Evolutionary conservation across 2,113 vertebrate species (phyloP).

Genomic region (Narcine bancroftii): DNA sequence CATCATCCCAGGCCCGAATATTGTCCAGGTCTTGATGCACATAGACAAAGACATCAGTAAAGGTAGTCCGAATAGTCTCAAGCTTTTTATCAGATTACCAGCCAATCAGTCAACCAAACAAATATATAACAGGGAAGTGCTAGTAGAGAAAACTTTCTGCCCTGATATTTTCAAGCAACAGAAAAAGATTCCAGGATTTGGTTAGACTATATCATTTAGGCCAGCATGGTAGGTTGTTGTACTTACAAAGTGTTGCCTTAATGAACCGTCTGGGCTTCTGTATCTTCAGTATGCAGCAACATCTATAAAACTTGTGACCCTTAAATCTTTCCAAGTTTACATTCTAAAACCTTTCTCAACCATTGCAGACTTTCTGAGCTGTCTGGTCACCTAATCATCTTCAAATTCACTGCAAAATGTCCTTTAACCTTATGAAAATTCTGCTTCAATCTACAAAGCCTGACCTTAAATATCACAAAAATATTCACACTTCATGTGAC

Average conservation of each 20-base stretch:
- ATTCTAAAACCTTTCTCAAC: not conserved
- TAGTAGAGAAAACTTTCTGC: not conserved
- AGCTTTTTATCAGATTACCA: not conserved
- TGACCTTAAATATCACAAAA: conserved; percentile 33
- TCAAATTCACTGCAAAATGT: conserved; percentile 1
- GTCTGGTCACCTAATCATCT: not conserved
- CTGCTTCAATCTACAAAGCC: not conserved
- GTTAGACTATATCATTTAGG: no score
- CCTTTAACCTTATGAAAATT: conserved; percentile 12
- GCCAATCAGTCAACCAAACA: not conserved
- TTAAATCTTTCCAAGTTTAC: conserved; percentile 9
- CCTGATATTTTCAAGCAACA: not conserved
- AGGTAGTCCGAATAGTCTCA: not conserved
- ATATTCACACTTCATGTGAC: conserved; percentile 13
- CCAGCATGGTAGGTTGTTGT: not conserved
- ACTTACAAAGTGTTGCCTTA: not conserved
- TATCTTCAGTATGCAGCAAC: not conserved
- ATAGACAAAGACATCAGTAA: not conserved
- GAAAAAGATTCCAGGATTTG: not conserved
- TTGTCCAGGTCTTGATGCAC: no score
- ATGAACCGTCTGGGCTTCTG: not conserved
- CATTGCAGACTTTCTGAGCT: not conserved
- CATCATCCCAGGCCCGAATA: no score
- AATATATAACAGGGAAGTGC: not conserved
- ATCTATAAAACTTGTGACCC: not conserved